These are phyloP conservation scores for Epinephelus malabaricus DNA, from an alignment of 2,797 vertebrate genomes.

Conservation along the genomic window DNA sequence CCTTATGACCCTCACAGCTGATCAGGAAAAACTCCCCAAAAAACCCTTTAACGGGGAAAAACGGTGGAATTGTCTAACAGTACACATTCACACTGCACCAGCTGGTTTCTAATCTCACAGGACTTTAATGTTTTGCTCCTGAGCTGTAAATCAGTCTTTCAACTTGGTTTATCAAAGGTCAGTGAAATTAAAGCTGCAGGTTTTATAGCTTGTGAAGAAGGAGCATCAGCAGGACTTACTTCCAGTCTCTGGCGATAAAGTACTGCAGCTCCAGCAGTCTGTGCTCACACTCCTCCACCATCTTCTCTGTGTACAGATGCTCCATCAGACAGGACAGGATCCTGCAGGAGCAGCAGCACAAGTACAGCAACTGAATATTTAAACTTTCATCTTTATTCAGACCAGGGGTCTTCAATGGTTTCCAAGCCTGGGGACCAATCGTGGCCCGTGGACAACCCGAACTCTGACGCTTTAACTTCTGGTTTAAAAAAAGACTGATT, in stretches of 20 bases:
- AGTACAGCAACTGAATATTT: background rate
- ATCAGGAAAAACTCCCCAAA: too few species aligned
- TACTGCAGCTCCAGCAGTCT: constrained; percentile 96
- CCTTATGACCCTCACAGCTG: too few species aligned
- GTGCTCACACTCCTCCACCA: constrained; percentile 98
- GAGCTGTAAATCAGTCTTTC: background rate
- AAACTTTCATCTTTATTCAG: background rate
- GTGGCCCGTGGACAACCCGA: too few species aligned
- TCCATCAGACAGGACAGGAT: constrained; percentile 99
- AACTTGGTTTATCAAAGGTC: background rate
- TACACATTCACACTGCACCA: too few species aligned
- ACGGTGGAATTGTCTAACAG: too few species aligned
- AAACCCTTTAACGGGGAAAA: too few species aligned
- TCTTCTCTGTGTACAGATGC: constrained; percentile 98
- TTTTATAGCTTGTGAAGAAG: background rate
- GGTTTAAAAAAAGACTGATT: too few species aligned
- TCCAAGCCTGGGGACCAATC: too few species aligned
- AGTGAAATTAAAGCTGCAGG: background rate
- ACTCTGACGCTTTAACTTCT: too few species aligned
- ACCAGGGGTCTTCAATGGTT: background rate
- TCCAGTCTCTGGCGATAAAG: constrained; percentile 98
- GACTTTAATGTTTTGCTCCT: too few species aligned
- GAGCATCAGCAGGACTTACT: constrained; percentile 84
- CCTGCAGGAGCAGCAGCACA: constrained; percentile 80
- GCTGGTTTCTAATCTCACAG: too few species aligned